Conservation (phyloP, 2,888 invertebrate genomes). For the Drosophila kanekoi region DNA sequence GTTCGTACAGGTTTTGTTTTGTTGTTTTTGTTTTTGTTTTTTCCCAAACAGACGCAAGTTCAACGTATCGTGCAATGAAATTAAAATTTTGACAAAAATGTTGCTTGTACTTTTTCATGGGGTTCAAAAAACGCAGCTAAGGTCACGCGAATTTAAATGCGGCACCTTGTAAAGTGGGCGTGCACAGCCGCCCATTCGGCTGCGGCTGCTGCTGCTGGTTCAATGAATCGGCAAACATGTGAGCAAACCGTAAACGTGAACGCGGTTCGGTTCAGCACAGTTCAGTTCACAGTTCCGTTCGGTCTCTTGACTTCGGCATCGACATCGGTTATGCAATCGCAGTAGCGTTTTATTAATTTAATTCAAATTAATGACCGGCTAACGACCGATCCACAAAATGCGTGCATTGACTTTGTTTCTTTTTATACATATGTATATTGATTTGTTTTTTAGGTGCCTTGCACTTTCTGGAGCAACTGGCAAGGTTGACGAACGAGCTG, state of each 20-base stretch:
- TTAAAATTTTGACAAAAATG: slow-evolving; percentile 42
- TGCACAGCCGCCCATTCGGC: slow-evolving; percentile 36
- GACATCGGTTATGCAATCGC: slow-evolving; percentile 42
- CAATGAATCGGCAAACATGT: slow-evolving; percentile 25
- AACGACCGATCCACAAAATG: slow-evolving; percentile 31
- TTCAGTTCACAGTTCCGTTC: neutral
- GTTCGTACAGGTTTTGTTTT: slow-evolving; percentile 70
- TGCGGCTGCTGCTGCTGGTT: neutral
- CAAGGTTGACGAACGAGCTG: slow-evolving; percentile 27
- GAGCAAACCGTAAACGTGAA: slow-evolving; percentile 17
- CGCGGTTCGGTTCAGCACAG: slow-evolving; percentile 9
- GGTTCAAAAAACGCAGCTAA: slow-evolving; percentile 79
- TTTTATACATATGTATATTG: too few species aligned
- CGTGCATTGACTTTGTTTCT: slow-evolving; percentile 50
- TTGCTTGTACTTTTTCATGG: slow-evolving; percentile 33
- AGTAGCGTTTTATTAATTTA: slow-evolving; percentile 21
- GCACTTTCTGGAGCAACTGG: slow-evolving; percentile 32
- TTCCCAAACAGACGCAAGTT: slow-evolving; percentile 56
- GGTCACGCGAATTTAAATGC: slow-evolving; percentile 61
- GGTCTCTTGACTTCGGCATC: slow-evolving; percentile 24
- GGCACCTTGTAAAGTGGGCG: slow-evolving; percentile 70
- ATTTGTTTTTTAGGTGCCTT: slow-evolving; percentile 24
- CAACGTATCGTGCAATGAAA: slow-evolving; percentile 74
- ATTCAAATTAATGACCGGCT: slow-evolving; percentile 45
- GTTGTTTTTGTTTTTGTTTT: slow-evolving; percentile 5